Evolutionary conservation across 2,113 vertebrate genomes (phyloP).

Genomic region (Mormoops blainvillei): DNA sequence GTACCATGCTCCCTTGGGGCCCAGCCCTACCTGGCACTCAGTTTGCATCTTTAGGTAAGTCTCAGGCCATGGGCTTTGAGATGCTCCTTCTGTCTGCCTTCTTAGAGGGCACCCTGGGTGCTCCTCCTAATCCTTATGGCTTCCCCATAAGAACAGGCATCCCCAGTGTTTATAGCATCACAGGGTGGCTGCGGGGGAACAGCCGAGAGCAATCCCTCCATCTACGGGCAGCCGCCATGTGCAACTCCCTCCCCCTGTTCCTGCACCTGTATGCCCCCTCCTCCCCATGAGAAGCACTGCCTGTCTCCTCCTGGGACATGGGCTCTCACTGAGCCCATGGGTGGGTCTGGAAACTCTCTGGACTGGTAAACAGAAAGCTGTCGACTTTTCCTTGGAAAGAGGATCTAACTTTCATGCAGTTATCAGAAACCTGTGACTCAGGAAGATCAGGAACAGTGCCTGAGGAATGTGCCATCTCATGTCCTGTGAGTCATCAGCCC

Average conservation of each 20-base stretch:
- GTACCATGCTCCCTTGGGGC: not conserved
- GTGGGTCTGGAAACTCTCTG: not conserved
- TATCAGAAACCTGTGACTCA: not conserved
- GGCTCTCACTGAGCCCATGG: not conserved
- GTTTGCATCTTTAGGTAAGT: not conserved
- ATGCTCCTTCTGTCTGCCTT: not conserved
- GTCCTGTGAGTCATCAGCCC: not conserved
- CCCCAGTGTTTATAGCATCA: not conserved
- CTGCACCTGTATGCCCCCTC: not conserved
- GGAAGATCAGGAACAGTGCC: not conserved
- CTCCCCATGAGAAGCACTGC: not conserved
- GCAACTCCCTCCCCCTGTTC: not conserved
- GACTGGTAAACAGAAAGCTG: not conserved
- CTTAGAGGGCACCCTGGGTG: not conserved
- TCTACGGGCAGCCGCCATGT: not conserved
- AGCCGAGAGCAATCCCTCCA: not conserved
- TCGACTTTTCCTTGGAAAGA: not conserved
- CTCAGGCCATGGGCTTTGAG: accelerated
- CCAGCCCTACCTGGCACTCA: not conserved
- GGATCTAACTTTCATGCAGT: not conserved
- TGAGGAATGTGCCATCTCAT: not conserved
- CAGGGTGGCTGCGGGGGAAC: not conserved
- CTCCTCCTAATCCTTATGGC: not conserved
- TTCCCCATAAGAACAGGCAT: not conserved
- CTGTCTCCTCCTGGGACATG: not conserved